phyloP scores from a whole-genome alignment of 2,113 vertebrate genomes.

The Loxodonta africana region DNA sequence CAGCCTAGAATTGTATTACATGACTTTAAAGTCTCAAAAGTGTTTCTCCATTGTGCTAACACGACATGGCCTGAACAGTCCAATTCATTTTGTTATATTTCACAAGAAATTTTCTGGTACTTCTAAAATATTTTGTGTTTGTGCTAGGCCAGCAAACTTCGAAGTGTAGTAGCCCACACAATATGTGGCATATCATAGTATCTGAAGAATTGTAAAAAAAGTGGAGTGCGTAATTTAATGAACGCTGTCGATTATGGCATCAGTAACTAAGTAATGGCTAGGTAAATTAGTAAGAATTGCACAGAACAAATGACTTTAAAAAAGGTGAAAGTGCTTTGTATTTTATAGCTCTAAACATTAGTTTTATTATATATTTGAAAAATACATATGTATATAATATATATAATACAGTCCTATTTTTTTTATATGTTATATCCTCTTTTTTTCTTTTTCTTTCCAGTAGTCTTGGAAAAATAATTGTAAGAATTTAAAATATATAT shows the following conservation, averaged over 20 bases:
- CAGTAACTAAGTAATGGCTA: neutral
- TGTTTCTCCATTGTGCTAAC: constrained; percentile 89
- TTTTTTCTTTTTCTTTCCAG: neutral
- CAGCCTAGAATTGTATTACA: constrained; percentile 92
- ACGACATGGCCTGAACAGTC: constrained; percentile 86
- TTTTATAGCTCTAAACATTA: constrained; percentile 31
- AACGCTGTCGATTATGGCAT: neutral
- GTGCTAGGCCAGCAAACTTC: constrained; percentile 77
- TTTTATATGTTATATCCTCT: neutral
- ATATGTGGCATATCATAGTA: constrained; percentile 4
- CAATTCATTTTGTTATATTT: constrained; percentile 87
- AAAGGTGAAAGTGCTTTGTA: neutral
- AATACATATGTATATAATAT: neutral
- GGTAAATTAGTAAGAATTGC: neutral
- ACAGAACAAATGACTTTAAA: neutral
- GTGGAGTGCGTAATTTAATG: constrained; percentile 47
- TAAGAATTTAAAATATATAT: constrained; percentile 21
- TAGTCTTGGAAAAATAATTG: neutral
- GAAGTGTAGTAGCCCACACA: neutral
- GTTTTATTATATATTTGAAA: constrained; percentile 50
- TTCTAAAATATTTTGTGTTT: constrained; percentile 83
- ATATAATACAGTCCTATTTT: neutral
- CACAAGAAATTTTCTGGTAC: constrained; percentile 87
- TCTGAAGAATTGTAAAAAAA: constrained; percentile 43
- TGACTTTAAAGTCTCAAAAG: constrained; percentile 93